These are phyloP conservation scores for Peromyscus melanophrys DNA, from an alignment of 2,797 vertebrate genomes.

Conservation along the genomic window DNA sequence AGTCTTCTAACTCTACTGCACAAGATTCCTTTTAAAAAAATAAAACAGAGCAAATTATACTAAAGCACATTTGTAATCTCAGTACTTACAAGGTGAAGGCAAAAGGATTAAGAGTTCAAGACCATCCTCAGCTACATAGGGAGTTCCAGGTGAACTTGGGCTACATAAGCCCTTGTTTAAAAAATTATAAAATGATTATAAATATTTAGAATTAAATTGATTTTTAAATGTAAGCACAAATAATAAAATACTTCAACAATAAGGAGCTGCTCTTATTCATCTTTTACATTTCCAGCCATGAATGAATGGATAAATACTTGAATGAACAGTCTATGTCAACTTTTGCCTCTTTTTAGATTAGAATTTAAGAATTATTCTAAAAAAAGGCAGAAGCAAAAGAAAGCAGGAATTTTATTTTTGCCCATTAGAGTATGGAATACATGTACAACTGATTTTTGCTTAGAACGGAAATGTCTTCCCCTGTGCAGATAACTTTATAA, in stretches of 20 bases:
- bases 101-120: not conserved
- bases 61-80: not conserved
- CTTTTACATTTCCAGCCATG: not conserved
- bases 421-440: not conserved
- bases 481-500: not conserved
- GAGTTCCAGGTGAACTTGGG: not conserved
- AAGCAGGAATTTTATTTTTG: not conserved
- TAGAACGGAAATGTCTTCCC: not conserved
- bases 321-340: not conserved
- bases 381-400: constrained; percentile 10
- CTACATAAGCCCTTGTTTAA: not conserved
- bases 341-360: not conserved
- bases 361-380: not conserved
- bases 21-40: not conserved
- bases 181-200: not conserved
- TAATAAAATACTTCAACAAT: not conserved
- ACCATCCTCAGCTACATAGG: not conserved
- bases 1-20: not conserved
- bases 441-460: not conserved
- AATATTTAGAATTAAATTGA: constrained; percentile 26
- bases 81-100: not conserved
- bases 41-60: not conserved
- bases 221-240: constrained; percentile 48
- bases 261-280: not conserved
- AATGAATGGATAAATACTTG: not conserved